Evolutionary conservation across 2,113 vertebrate species (phyloP).

Genomic region (Mesocricetus auratus): DNA sequence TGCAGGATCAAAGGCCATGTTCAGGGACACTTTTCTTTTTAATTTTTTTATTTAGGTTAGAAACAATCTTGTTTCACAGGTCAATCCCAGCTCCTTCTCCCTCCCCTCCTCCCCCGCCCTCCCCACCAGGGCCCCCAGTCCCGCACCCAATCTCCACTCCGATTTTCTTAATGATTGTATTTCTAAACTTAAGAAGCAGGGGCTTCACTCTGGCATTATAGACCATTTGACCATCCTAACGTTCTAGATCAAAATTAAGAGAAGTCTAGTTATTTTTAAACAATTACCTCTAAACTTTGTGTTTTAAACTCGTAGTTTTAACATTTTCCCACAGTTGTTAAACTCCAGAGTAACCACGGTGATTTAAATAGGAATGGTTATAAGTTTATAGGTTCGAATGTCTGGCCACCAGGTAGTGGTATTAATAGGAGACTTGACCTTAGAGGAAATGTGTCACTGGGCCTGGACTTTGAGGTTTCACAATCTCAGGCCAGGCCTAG

Average conservation of each 20-base stretch:
- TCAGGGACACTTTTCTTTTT: too few relatives aligned
- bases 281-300: background rate
- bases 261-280: background rate
- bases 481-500: too few relatives aligned
- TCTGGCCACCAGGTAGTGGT: background rate
- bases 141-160: too few relatives aligned
- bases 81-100: too few relatives aligned
- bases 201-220: background rate
- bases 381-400: background rate
- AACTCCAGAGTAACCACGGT: background rate
- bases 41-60: too few relatives aligned
- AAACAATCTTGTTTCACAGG: too few relatives aligned
- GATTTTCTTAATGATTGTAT: too few relatives aligned
- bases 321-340: background rate
- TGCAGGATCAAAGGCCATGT: too few relatives aligned
- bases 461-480: background rate
- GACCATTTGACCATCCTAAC: background rate
- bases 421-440: background rate
- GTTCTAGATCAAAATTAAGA: background rate
- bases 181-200: slow-evolving; percentile 21
- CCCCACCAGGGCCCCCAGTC: too few relatives aligned
- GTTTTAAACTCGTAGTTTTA: background rate
- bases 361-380: background rate
- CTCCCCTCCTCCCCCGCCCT: too few relatives aligned
- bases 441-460: background rate